Base-by-base conservation (phyloP, 1,140 invertebrate species). In the Matsumurasca onukii region DNA sequence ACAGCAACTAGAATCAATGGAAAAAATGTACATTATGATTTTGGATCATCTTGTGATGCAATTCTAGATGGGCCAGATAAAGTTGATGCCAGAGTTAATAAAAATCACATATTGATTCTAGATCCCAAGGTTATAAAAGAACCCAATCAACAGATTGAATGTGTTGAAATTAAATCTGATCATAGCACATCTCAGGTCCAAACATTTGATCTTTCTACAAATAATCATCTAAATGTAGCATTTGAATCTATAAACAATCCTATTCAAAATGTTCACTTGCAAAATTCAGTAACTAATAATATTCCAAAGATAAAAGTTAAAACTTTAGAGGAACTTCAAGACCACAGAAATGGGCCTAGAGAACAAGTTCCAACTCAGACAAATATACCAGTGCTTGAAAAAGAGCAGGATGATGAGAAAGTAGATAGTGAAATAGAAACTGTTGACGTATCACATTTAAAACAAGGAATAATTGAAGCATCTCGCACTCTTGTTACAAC, bases 291-390 rank as follows among this genome's bases (percentile, higher is more conserved):
- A 17, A 17, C 5, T 5, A 39, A 17, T 17, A 5, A 39, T 27
- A 29, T 59, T 27, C 55, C 55, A 25, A 59, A 59, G n/a, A 59
- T 59, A 59, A 59, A 59, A 24, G 30, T 59, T 22, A 59, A 59
- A 59, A 59, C 55, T 27, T 59, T 59, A 59, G 13, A 59, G n/a
- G 55, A 59, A 59, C 25, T 59, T 13, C 55, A 59, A 29, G 49
- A 51, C n/a, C 49, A 17, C 3, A n/a, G 24, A 20, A 45, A 45
- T 45, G 39, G n/a, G 9, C 39, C 39, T 9, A 45, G 39, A 12
- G n/a, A 9, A 9, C 9, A 45, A 45, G 39, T 12, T 9, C 39
- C 9, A 12, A 45, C 39, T 45, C n/a, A 9, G n/a, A 45, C 39
- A 45, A 45, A 45, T 45, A n/a, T n/a, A n/a, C n/a, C n/a, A n/a